Percentiles rank a stretch among this genome's conserved stretches.
Conservation (phyloP, 2,888 invertebrate genomes). For the Bhutanitis thaidina region DNA sequence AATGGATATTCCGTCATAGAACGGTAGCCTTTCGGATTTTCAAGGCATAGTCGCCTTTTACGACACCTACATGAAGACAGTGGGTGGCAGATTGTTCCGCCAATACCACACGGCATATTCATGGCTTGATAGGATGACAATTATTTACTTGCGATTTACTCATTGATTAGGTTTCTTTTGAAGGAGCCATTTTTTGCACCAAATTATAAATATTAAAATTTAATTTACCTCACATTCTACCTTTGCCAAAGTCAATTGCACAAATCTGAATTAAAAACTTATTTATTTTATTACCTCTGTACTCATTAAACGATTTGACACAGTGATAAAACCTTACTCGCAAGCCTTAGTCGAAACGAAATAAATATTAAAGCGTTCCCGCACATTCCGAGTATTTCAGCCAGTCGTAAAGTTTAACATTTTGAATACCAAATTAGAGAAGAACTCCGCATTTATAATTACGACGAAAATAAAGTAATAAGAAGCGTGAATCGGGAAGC, state of each 20-base stretch:
- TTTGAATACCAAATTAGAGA: constrained; percentile 39
- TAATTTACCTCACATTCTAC: too few species aligned
- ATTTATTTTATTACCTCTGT: neutral
- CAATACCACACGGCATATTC: too few species aligned
- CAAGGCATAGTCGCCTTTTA: too few species aligned
- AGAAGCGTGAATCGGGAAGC: constrained; percentile 35
- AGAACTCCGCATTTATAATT: constrained; percentile 54
- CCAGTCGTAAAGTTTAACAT: constrained; percentile 23
- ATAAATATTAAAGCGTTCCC: constrained; percentile 23
- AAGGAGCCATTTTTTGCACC: too few species aligned
- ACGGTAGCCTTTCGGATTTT: too few species aligned
- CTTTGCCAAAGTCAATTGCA: neutral
- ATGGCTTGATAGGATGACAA: too few species aligned
- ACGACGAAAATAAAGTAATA: constrained; percentile 57
- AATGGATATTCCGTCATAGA: too few species aligned
- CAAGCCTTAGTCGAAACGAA: constrained; percentile 7
- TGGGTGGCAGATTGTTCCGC: too few species aligned
- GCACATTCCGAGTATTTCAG: constrained; percentile 2
- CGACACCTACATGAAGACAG: too few species aligned
- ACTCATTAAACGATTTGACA: neutral
- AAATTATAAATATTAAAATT: too few species aligned
- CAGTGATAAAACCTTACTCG: neutral
- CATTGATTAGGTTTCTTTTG: too few species aligned
- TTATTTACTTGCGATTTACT: too few species aligned
- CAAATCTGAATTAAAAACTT: neutral